Percentiles rank a stretch among this genome's conserved stretches.
Conservation (phyloP, 2,113 vertebrate genomes). For the Pelecanus crispus region DNA sequence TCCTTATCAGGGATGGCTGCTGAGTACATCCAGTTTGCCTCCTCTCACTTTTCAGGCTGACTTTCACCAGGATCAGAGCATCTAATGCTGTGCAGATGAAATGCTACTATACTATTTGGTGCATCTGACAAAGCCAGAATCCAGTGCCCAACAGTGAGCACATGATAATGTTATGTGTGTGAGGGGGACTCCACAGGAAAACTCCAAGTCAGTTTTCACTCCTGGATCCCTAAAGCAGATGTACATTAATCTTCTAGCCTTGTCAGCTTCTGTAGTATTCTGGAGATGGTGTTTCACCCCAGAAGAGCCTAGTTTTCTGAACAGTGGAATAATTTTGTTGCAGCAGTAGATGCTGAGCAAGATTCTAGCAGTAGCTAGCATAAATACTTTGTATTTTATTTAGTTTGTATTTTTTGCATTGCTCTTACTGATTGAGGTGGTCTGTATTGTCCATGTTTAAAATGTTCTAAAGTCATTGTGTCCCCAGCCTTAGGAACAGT, state of each 20-base stretch:
- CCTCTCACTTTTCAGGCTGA: neutral
- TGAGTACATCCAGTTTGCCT: neutral
- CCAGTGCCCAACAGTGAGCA: neutral
- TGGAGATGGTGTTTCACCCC: neutral
- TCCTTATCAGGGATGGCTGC: neutral
- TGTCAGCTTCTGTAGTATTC: neutral
- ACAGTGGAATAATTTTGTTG: neutral
- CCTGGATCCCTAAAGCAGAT: neutral
- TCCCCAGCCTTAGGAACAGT: neutral
- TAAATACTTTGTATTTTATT: neutral
- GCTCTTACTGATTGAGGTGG: neutral
- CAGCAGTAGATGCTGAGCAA: neutral
- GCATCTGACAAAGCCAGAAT: neutral
- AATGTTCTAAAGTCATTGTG: accelerated
- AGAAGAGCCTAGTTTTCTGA: neutral
- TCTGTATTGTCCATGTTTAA: neutral
- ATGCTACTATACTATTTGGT: neutral
- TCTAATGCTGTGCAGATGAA: neutral
- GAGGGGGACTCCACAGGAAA: neutral
- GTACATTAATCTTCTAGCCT: neutral
- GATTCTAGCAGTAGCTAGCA: neutral
- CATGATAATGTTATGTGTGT: accelerated
- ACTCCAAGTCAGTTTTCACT: neutral
- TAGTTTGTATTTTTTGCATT: neutral
- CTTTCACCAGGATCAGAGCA: neutral